Evolutionary conservation across 2,888 invertebrate genomes (phyloP), one percentile per base, ranked within the genome.

Genomic region (Cyclophora punctaria): DNA sequence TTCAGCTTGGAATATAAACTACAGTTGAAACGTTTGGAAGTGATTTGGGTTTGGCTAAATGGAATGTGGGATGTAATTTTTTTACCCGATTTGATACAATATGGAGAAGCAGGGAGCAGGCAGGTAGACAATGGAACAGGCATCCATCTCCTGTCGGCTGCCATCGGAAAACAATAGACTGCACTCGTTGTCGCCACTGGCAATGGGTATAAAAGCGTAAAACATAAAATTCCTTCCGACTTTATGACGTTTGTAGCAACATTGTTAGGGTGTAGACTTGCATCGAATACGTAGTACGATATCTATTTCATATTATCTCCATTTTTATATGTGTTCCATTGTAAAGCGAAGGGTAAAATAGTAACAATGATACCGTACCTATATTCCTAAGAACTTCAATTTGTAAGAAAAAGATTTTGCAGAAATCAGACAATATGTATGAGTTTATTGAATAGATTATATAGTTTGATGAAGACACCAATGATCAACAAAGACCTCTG

Each of bases 151-250:
- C 71, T 70, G 72, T 70, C 71, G 63, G 53, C 61, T 64, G 60
- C 65, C 71, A 75, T 78, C 71, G 74, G 75, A 72, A 79, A 80
- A 80, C 82, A 81, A 83, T 78, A 78, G 74, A 77, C 72, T 70
- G 74, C 76, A 78, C 68, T 72, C 68, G 66, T 62, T 64, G 60
- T 66, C 57, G 57, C 62, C 66, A 65, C 67, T 66, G 64, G 64
- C 59, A 67, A 69, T 66, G 64, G 62, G 62, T 59, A 67, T 65
- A 59, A 68, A 69, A 74, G 69, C 63, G 62, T 56, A 60, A 66
- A 68, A 73, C 66, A 73, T 69, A 65, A 72, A 69, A 65, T 69
- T 71, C 65, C 62, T 64, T 62, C 55, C 57, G 57, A 71, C 61
- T 70, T 72, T 67, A 70, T 71, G 65, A 66, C 64, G 61, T 67